Conservation (phyloP, 2,888 invertebrate species). For the Drosophila algonquin region DNA sequence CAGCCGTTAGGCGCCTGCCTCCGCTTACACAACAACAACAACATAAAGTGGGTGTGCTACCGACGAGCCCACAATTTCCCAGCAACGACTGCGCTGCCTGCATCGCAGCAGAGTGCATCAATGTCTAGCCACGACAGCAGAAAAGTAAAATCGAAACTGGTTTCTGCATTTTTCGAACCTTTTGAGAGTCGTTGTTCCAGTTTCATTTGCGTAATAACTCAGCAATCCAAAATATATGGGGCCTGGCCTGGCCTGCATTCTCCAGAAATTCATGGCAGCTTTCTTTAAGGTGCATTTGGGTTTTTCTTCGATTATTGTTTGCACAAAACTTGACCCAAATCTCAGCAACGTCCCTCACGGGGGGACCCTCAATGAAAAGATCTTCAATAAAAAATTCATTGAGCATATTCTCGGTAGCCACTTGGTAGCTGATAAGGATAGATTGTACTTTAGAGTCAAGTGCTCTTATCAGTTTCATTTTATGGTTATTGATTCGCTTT, state of each 20-base stretch:
- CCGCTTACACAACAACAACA: conserved; percentile 48
- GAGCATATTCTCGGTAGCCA: neutral
- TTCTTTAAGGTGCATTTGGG: conserved; percentile 9
- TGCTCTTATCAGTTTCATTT: conserved; percentile 25
- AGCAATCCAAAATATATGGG: conserved; percentile 21
- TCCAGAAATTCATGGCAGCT: conserved; percentile 30
- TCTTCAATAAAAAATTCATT: conserved; percentile 18
- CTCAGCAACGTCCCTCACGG: neutral
- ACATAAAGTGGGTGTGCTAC: conserved; percentile 45
- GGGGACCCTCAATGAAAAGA: conserved; percentile 13
- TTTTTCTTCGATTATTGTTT: conserved; percentile 12
- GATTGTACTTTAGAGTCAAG: conserved; percentile 26
- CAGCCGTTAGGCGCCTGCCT: conserved; percentile 58
- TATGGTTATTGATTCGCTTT: neutral
- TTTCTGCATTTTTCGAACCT: conserved; percentile 56
- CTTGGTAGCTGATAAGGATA: conserved; percentile 18
- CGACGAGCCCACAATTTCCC: conserved; percentile 68
- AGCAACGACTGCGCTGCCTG: conserved; percentile 12
- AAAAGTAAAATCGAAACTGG: conserved; percentile 55
- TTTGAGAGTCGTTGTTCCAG: conserved; percentile 61
- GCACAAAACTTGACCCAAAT: conserved; percentile 53
- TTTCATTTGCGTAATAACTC: conserved; percentile 68
- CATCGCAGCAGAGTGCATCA: conserved; percentile 15
- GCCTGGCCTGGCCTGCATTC: conserved; percentile 23
- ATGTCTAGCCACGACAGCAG: conserved; percentile 7